phyloP scores from a whole-genome alignment of 2,888 invertebrate genomes.

The Drosophila subsilvestris region DNA sequence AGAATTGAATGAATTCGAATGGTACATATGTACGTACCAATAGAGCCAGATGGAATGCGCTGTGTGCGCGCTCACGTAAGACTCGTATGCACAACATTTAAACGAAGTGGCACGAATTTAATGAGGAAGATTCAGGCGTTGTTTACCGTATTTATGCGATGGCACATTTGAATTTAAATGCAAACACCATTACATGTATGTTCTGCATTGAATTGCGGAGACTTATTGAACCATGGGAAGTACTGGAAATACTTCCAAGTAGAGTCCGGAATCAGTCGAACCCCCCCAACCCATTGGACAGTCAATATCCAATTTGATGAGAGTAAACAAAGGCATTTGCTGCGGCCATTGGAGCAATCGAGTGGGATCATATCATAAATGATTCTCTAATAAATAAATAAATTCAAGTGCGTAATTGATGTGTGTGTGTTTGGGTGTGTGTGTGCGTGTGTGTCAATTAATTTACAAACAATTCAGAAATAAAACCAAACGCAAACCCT shows the following conservation, averaged over 20 bases:
- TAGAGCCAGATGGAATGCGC: too few species aligned
- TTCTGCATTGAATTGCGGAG: too few species aligned
- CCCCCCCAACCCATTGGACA: not conserved
- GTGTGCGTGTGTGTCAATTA: constrained; percentile 32
- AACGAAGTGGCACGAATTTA: too few species aligned
- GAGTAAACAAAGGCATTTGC: not conserved
- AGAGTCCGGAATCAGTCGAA: not conserved
- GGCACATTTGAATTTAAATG: too few species aligned
- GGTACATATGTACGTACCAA: too few species aligned
- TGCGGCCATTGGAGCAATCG: constrained; percentile 23
- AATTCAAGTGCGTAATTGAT: constrained; percentile 31
- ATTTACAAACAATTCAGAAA: constrained; percentile 40
- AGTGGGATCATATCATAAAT: not conserved
- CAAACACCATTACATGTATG: too few species aligned
- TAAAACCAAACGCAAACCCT: constrained; percentile 68
- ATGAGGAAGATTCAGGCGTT: too few species aligned
- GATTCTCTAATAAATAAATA: constrained; percentile 28
- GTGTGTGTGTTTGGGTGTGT: constrained; percentile 19
- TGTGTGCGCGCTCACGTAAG: too few species aligned
- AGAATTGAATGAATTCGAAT: too few species aligned
- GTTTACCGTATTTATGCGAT: too few species aligned
- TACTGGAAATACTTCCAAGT: not conserved
- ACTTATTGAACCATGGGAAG: too few species aligned
- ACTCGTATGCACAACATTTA: too few species aligned
- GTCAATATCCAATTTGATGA: not conserved